A percentile compares a stretch with the other conserved stretches of the same genome.
Evolutionary conservation across 2,797 vertebrate species (phyloP).

Genomic region (Steatocranus sp.): DNA sequence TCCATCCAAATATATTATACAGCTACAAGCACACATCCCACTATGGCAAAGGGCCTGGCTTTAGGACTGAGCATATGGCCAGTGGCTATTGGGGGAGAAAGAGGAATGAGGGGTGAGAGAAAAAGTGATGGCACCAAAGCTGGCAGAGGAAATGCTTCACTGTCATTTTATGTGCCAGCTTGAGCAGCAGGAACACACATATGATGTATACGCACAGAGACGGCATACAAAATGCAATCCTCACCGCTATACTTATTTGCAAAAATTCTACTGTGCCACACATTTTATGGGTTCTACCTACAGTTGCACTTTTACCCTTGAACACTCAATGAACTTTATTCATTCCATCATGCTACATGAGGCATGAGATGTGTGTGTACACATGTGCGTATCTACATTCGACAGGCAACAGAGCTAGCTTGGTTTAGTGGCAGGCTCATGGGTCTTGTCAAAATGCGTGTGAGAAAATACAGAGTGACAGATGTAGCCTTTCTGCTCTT

Average conservation of each 20-base stretch:
- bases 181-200: conserved; percentile 6
- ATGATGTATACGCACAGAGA: neutral
- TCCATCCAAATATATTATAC: conserved; percentile 6
- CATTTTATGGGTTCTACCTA: conserved; percentile 13
- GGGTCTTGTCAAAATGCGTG: conserved; percentile 60
- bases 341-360: conserved; percentile 41
- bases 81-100: conserved; percentile 27
- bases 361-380: conserved; percentile 32
- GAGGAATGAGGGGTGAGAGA: conserved; percentile 28
- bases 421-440: conserved; percentile 47
- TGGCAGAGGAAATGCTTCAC: conserved; percentile 56
- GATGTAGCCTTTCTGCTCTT: conserved; percentile 80
- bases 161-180: conserved; percentile 48
- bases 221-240: neutral
- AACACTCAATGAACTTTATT: conserved; percentile 36
- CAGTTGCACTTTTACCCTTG: conserved; percentile 39
- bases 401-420: conserved; percentile 29
- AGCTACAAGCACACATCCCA: conserved; percentile 7
- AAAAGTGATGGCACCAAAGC: conserved; percentile 43
- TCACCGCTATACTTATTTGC: neutral
- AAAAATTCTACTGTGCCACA: neutral
- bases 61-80: conserved; percentile 59
- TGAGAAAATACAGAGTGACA: conserved; percentile 77
- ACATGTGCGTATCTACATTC: conserved; percentile 7
- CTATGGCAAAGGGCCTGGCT: conserved; percentile 48